phyloP scores from a whole-genome alignment of 2,888 invertebrate species.

The Cremastobaeus sp. region DNA sequence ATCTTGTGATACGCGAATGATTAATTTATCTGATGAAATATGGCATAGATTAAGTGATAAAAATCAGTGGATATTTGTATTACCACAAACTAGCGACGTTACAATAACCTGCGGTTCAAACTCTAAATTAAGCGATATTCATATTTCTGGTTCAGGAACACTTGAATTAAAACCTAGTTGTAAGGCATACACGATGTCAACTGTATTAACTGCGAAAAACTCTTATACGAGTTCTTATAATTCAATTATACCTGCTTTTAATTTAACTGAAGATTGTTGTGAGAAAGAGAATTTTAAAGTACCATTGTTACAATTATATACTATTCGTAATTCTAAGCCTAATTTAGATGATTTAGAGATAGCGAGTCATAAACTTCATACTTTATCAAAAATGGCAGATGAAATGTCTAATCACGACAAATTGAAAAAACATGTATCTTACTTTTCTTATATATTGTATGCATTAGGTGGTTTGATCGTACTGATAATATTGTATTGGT shows the following conservation, averaged over 20 bases:
- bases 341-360: neutral
- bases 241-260: neutral
- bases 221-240: neutral
- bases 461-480: neutral
- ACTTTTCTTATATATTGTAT: neutral
- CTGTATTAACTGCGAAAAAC: neutral
- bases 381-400: neutral
- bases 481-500: neutral
- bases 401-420: neutral
- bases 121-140: neutral
- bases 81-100: neutral
- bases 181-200: neutral
- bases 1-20: neutral
- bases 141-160: neutral
- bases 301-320: neutral
- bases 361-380: neutral
- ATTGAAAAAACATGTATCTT: neutral
- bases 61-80: slow-evolving; percentile 7
- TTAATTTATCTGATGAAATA: neutral
- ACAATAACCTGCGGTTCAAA: neutral
- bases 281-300: neutral
- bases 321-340: neutral
- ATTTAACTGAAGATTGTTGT: neutral
- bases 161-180: neutral
- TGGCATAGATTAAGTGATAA: slow-evolving; percentile 7